Conservation (phyloP, 1,140 invertebrate species). For the Drosophila ananassae region DNA sequence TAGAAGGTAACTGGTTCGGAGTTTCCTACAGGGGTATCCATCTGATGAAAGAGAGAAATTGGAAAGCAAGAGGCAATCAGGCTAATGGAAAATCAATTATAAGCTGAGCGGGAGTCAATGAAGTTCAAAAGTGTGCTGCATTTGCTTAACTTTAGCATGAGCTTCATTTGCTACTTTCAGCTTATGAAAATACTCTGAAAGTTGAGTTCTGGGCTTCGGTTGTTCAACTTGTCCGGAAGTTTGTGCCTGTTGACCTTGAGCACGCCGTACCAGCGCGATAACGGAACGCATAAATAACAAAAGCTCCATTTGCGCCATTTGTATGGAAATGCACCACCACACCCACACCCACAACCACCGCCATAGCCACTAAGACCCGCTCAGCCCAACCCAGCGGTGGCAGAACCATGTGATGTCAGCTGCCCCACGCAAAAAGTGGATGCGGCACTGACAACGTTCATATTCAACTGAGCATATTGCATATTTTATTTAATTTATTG, state of each 20-base stretch:
- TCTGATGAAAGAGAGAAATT: no score
- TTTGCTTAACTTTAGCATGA: no score
- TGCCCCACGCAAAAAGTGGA: constrained; percentile 25
- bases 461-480: constrained; percentile 50
- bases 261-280: constrained; percentile 32
- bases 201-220: constrained; percentile 7
- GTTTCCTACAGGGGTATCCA: constrained; percentile 25
- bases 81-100: constrained; percentile 11
- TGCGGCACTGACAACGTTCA: constrained; percentile 36
- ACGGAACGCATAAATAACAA: constrained; percentile 65
- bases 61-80: background rate
- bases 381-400: constrained; percentile 6
- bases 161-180: background rate
- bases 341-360: constrained; percentile 9
- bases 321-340: constrained; percentile 57
- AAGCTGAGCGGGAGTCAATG: background rate
- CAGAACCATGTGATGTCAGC: constrained; percentile 31
- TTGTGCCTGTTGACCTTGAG: constrained; percentile 52
- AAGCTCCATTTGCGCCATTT: constrained; percentile 38
- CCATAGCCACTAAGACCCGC: background rate
- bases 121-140: no score
- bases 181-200: background rate
- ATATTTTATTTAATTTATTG: constrained; percentile 74
- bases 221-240: constrained; percentile 45
- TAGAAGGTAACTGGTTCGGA: constrained; percentile 20